A percentile compares a stretch with the other conserved stretches of the same genome.
Evolutionary conservation across 1,140 invertebrate genomes (phyloP).

Genomic region (Popillia japonica): DNA sequence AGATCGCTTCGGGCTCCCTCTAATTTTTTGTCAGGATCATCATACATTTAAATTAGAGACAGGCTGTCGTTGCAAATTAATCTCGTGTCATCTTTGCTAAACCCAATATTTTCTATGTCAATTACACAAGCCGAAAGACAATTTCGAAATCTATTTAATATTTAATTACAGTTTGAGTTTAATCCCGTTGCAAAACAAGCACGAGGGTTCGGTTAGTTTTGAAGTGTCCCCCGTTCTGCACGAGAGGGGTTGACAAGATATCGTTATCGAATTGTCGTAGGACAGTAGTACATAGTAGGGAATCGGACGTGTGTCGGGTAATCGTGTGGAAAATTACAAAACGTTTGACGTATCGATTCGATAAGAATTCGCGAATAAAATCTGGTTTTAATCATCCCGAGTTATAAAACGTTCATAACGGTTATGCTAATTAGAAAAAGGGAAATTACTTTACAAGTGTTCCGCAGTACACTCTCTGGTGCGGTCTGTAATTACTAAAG

Average conservation of each 20-base stretch:
- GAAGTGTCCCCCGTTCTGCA: constrained; percentile 8
- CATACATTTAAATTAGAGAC: too few relatives aligned
- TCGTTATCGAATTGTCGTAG: constrained; percentile 24
- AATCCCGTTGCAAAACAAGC: constrained; percentile 22
- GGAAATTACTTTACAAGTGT: constrained; percentile 14
- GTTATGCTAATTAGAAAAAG: constrained; percentile 27
- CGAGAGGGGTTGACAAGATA: constrained; percentile 27
- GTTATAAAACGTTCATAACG: constrained; percentile 3
- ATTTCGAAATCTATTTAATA: constrained; percentile 33
- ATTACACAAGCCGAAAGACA: constrained; percentile 18
- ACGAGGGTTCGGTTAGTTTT: constrained; percentile 15
- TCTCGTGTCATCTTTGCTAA: neutral
- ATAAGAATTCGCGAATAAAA: neutral
- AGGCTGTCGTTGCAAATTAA: too few relatives aligned
- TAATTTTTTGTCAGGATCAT: too few relatives aligned
- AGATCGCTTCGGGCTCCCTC: too few relatives aligned
- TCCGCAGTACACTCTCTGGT: neutral
- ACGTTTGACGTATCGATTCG: neutral
- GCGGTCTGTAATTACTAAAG: constrained; percentile 20
- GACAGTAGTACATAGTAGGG: neutral
- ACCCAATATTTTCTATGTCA: constrained; percentile 12
- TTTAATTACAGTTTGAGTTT: constrained; percentile 31
- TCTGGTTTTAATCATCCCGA: neutral
- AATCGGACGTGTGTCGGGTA: neutral
- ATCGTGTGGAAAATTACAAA: constrained; percentile 22